Conservation (phyloP, 1,140 invertebrate species). For the Diplogasteroides magnus region DNA sequence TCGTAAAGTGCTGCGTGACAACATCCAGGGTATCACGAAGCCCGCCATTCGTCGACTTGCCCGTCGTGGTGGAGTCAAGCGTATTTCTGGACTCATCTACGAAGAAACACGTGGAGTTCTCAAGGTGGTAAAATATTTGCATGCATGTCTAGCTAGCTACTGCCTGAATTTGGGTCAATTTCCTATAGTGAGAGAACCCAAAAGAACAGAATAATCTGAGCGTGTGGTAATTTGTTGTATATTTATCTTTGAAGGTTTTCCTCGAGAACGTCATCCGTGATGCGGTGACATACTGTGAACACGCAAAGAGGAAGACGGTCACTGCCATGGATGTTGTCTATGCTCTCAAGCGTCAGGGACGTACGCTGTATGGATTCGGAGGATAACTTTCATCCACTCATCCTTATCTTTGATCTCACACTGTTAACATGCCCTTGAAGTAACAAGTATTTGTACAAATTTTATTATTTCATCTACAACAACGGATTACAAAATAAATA, state of each 20-base stretch:
- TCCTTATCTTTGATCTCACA: too few relatives aligned
- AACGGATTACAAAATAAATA: too few relatives aligned
- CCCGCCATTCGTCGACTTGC: slow-evolving; percentile 66
- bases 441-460: too few relatives aligned
- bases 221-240: too few relatives aligned
- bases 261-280: slow-evolving; percentile 69
- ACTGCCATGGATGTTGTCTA: slow-evolving; percentile 81
- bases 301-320: slow-evolving; percentile 73
- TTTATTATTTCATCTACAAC: too few relatives aligned
- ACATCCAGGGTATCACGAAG: slow-evolving; percentile 71
- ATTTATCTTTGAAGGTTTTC: slow-evolving; percentile 1
- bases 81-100: slow-evolving; percentile 70
- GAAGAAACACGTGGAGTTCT: slow-evolving; percentile 55
- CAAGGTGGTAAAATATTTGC: too few relatives aligned
- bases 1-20: slow-evolving; percentile 64
- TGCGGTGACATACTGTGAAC: slow-evolving; percentile 73
- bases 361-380: slow-evolving; percentile 65
- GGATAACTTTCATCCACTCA: slow-evolving; percentile 35
- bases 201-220: too few relatives aligned
- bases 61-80: slow-evolving; percentile 70
- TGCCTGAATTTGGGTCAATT: too few relatives aligned
- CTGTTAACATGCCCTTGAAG: too few relatives aligned
- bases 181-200: too few relatives aligned
- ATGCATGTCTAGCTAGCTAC: too few relatives aligned
- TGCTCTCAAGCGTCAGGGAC: slow-evolving; percentile 73